A percentile compares a stretch with the other conserved stretches of the same genome.
These are phyloP conservation scores for Remorina albescens DNA, from an alignment of 2,797 vertebrate species.

Conservation along the genomic window DNA sequence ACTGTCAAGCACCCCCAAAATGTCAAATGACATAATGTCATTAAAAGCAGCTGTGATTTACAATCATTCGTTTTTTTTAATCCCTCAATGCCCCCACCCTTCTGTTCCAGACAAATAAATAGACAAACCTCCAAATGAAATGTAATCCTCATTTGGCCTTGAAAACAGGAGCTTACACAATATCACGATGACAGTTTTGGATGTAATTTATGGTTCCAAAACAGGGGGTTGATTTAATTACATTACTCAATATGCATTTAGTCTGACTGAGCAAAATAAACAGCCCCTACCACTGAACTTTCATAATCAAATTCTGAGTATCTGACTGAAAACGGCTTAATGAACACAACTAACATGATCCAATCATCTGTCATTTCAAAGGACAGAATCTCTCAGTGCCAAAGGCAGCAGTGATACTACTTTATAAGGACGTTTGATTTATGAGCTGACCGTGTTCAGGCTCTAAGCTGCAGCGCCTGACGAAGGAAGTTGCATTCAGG, in stretches of 20 bases:
- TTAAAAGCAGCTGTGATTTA: constrained; percentile 19
- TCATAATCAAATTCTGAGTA: constrained; percentile 42
- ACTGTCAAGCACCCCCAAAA: background rate
- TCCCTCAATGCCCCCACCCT: background rate
- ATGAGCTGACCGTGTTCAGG: background rate
- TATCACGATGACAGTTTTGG: constrained; percentile 57
- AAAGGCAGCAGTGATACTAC: background rate
- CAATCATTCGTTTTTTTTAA: constrained; percentile 19
- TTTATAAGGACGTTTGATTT: background rate
- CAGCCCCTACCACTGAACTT: constrained; percentile 27
- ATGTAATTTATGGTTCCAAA: constrained; percentile 60
- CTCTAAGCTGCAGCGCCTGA: background rate
- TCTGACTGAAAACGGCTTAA: constrained; percentile 39
- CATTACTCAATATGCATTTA: constrained; percentile 57
- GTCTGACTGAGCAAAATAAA: constrained; percentile 49
- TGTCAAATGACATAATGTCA: constrained; percentile 48
- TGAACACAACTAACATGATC: constrained; percentile 10
- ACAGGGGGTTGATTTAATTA: constrained; percentile 73
- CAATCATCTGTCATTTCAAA: background rate
- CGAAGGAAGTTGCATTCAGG: background rate
- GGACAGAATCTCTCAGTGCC: background rate
- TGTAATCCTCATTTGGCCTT: constrained; percentile 70
- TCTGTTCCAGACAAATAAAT: constrained; percentile 54
- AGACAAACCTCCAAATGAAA: constrained; percentile 61
- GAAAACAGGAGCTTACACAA: constrained; percentile 66